Conservation (phyloP, 2,888 invertebrate species). For the Eurytoma californica region DNA sequence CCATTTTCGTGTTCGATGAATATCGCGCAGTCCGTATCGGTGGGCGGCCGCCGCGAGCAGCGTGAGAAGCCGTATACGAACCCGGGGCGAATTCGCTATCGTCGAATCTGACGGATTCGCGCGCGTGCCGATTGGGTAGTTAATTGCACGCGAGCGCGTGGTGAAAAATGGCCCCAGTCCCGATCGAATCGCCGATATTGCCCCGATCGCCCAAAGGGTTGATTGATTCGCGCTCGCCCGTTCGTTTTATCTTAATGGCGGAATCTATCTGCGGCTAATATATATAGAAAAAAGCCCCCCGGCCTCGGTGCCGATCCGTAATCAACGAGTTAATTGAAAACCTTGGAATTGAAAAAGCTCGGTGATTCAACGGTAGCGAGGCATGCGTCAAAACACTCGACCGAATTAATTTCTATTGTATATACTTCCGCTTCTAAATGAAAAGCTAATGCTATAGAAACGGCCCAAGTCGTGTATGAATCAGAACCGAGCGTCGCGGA, state of each 20-base stretch:
- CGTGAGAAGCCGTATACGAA: background rate
- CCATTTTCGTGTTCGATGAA: background rate
- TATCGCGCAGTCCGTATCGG: background rate
- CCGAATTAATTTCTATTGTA: too few species aligned
- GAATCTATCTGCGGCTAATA: background rate
- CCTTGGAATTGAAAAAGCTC: too few species aligned
- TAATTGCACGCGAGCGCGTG: constrained; percentile 14
- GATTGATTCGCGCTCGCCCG: constrained; percentile 1
- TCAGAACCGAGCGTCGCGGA: too few species aligned
- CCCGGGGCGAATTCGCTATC: constrained; percentile 11
- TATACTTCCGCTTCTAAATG: too few species aligned
- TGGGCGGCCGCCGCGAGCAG: background rate
- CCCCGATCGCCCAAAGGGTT: background rate
- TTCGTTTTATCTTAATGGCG: background rate
- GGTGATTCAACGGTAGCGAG: too few species aligned
- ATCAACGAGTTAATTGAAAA: too few species aligned
- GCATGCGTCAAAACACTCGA: too few species aligned
- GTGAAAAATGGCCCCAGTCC: background rate
- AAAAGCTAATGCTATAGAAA: too few species aligned
- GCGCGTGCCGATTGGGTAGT: constrained; percentile 38
- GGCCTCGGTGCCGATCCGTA: too few species aligned
- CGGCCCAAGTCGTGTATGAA: too few species aligned
- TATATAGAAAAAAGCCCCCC: background rate
- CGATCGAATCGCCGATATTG: background rate
- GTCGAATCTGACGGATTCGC: constrained; percentile 23